Conservation (phyloP, 2,797 vertebrate genomes). For the Odontamblyopus rebecca region DNA sequence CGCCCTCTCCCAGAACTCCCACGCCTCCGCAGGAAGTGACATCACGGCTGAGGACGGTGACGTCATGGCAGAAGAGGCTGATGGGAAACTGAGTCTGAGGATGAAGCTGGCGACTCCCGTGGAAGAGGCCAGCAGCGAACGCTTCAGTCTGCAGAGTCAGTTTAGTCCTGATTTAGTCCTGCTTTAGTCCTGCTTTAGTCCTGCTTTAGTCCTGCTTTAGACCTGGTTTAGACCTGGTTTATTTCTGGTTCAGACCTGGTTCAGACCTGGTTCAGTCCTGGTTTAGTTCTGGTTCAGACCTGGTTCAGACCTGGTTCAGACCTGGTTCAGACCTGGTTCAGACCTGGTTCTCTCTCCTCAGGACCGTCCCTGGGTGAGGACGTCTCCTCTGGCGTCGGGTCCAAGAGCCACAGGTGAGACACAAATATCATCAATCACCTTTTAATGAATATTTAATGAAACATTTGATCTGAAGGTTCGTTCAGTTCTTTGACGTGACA, state of each 20-base stretch:
- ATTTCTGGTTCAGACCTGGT: too few species aligned
- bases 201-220: too few species aligned
- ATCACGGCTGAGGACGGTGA: constrained; percentile 75
- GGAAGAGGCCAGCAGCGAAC: constrained; percentile 83
- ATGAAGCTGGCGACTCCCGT: constrained; percentile 91
- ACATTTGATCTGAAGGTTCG: too few species aligned
- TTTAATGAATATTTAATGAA: too few species aligned
- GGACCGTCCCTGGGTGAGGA: constrained; percentile 81
- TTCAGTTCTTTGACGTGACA: too few species aligned
- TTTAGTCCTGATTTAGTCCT: neutral
- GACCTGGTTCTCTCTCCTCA: constrained; percentile 44
- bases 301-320: too few species aligned
- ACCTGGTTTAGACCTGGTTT: too few species aligned
- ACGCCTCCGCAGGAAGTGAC: constrained; percentile 69
- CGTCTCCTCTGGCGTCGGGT: constrained; percentile 74
- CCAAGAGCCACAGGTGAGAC: constrained; percentile 69
- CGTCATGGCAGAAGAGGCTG: constrained; percentile 73
- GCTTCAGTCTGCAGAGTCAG: constrained; percentile 96
- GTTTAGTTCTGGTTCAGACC: too few species aligned
- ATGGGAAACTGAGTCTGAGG: constrained; percentile 87
- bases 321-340: too few species aligned
- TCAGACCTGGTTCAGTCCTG: too few species aligned
- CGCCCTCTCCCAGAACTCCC: constrained; percentile 49
- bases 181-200: too few species aligned
- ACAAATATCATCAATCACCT: too few species aligned